phyloP scores from a whole-genome alignment of 2,888 invertebrate genomes.

The Synanthedon vespiformis region DNA sequence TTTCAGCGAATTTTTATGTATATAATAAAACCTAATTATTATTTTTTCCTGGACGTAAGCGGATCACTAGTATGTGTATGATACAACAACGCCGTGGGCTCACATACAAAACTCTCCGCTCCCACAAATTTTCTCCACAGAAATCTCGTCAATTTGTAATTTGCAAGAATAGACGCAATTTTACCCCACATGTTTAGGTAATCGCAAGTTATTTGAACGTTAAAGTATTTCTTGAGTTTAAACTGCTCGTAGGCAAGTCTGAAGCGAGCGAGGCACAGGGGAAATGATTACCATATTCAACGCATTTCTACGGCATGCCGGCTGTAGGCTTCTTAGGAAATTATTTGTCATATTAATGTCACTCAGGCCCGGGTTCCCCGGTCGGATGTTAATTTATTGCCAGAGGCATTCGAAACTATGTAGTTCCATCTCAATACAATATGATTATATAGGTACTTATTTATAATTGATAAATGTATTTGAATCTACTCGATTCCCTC shows the following conservation, averaged over 20 bases:
- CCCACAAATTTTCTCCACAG: no score
- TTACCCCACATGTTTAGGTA: neutral
- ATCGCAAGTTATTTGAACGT: constrained; percentile 17
- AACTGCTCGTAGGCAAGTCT: constrained; percentile 26
- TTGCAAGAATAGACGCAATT: no score
- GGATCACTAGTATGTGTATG: no score
- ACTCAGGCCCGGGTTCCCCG: constrained; percentile 45
- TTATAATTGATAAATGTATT: no score
- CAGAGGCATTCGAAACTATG: constrained; percentile 27
- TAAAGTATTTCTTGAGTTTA: constrained; percentile 43
- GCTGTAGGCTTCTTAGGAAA: constrained; percentile 55
- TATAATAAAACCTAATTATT: no score
- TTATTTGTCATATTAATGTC: constrained; percentile 69
- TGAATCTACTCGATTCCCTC: no score
- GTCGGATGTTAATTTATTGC: constrained; percentile 51
- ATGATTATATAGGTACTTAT: no score
- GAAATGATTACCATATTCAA: constrained; percentile 63
- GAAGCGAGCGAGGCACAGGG: constrained; percentile 38
- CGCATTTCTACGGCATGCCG: constrained; percentile 39
- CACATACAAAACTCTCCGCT: no score
- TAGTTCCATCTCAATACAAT: constrained; percentile 17
- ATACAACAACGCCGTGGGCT: no score
- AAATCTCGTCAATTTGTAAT: no score
- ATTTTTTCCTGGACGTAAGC: no score
- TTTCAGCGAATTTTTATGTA: no score